phyloP scores from a whole-genome alignment of 2,113 vertebrate genomes.

The Sinocyclocheilus maitianheensis region DNA sequence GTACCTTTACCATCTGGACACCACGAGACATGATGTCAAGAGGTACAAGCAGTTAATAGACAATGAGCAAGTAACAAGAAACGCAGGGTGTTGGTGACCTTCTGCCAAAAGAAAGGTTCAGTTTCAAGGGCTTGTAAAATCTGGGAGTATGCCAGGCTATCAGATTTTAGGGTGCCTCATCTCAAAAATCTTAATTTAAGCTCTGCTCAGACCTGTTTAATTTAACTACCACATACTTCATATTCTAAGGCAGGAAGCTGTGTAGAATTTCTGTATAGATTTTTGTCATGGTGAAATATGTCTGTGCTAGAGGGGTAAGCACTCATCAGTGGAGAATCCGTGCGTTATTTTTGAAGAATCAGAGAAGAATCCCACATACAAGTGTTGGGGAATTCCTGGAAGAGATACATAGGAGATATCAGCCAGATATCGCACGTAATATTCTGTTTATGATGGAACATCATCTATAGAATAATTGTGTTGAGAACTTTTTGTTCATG shows the following conservation, averaged over 20 bases:
- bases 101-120: neutral
- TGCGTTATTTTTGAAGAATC: neutral
- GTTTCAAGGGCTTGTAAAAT: neutral
- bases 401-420: neutral
- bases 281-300: neutral
- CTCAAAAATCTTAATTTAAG: neutral
- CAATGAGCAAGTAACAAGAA: neutral
- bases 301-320: neutral
- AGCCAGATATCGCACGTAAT: constrained; percentile 26
- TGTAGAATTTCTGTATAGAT: neutral
- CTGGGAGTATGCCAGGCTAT: neutral
- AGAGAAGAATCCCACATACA: neutral
- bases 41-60: constrained; percentile 67
- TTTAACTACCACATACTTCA: neutral
- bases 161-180: neutral
- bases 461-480: constrained; percentile 14
- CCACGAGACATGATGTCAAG: constrained; percentile 76
- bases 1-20: constrained; percentile 75
- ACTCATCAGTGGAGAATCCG: neutral
- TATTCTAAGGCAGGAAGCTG: neutral
- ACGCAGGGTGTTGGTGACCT: neutral
- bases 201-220: neutral
- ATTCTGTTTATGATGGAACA: constrained; percentile 8
- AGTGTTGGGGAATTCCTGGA: constrained; percentile 8
- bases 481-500: neutral